These are phyloP conservation scores for Mormyrops attenuatus DNA, from an alignment of 2,797 vertebrate genomes.

Conservation along the genomic window DNA sequence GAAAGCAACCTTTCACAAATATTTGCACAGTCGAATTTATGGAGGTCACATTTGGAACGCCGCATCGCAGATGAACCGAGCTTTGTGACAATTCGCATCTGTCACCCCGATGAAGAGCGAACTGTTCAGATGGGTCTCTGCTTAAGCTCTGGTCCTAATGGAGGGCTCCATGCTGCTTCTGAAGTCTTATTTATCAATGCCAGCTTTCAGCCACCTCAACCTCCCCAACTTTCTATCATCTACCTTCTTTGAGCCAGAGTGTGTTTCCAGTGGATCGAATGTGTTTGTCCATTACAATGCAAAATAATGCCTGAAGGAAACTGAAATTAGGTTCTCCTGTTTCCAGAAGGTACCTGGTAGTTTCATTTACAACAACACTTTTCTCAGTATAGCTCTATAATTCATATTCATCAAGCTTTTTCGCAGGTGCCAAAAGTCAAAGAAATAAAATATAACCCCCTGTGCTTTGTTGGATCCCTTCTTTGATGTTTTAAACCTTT, in stretches of 20 bases:
- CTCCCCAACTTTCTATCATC: background rate
- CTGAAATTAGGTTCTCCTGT: background rate
- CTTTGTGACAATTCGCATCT: background rate
- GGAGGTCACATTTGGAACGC: background rate
- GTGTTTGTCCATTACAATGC: conserved; percentile 1
- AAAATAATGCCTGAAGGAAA: background rate
- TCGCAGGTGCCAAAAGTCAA: background rate
- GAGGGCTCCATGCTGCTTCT: background rate
- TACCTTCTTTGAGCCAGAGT: background rate
- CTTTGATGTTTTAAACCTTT: background rate
- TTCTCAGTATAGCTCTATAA: background rate
- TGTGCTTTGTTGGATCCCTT: background rate
- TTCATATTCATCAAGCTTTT: background rate
- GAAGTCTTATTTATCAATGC: background rate
- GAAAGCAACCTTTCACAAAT: background rate
- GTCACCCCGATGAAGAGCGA: background rate
- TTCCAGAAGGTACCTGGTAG: background rate
- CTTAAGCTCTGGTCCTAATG: background rate
- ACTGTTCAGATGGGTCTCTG: background rate
- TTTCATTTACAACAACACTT: background rate
- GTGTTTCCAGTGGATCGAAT: background rate
- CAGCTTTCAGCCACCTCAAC: background rate
- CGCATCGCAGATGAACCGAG: background rate
- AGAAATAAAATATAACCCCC: background rate
- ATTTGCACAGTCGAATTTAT: background rate